A percentile compares a stretch with the other conserved stretches of the same genome.
These are phyloP conservation scores for Cydia fagiglandana DNA, from an alignment of 1,140 invertebrate species.

Conservation along the genomic window DNA sequence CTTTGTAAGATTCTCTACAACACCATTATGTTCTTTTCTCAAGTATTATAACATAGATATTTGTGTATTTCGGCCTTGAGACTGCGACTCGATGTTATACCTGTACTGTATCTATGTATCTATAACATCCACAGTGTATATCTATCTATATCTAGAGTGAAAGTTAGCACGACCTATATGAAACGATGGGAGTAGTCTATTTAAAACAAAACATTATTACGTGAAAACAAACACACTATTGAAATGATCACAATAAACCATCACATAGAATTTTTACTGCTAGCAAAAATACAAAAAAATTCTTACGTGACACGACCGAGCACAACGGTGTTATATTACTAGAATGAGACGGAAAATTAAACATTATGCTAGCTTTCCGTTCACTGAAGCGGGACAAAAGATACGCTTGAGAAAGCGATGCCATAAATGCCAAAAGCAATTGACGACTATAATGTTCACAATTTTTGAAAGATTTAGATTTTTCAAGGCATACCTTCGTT, in stretches of 20 bases:
- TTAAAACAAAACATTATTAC: slow-evolving; percentile 42
- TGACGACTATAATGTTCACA: slow-evolving; percentile 53
- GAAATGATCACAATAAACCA: slow-evolving; percentile 45
- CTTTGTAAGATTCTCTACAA: slow-evolving; percentile 42
- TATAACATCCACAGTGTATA: slow-evolving; percentile 68
- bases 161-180: slow-evolving; percentile 74
- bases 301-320: slow-evolving; percentile 79
- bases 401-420: slow-evolving; percentile 76
- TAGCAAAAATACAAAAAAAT: slow-evolving; percentile 75
- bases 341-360: slow-evolving; percentile 71
- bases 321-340: slow-evolving; percentile 79
- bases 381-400: slow-evolving; percentile 69
- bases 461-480: slow-evolving; percentile 51
- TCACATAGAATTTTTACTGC: slow-evolving; percentile 59
- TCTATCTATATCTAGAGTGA: slow-evolving; percentile 77
- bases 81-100: slow-evolving; percentile 74
- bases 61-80: slow-evolving; percentile 78
- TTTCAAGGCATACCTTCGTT: slow-evolving; percentile 67
- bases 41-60: slow-evolving; percentile 60
- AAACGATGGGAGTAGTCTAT: slow-evolving; percentile 41
- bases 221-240: slow-evolving; percentile 45
- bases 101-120: slow-evolving; percentile 67
- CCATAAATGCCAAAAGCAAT: slow-evolving; percentile 75
- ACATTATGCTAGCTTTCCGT: slow-evolving; percentile 63
- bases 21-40: slow-evolving; percentile 62